Conservation (phyloP, 1,140 invertebrate species). For the Lanistes nyassanus region DNA sequence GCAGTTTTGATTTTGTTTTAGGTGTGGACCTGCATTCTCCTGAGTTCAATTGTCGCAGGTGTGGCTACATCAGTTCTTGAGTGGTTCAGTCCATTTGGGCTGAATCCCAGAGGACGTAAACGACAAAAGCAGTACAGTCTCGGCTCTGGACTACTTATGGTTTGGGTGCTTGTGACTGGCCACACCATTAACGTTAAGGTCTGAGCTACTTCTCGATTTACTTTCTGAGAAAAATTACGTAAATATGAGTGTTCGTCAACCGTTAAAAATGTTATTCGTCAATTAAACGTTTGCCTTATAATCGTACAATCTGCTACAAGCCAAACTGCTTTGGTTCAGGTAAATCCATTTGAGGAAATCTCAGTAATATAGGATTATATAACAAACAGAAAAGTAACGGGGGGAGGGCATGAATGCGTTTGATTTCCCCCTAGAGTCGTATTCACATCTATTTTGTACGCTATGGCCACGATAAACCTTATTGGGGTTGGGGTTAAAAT, state of each 20-base stretch:
- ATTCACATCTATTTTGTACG: too few relatives aligned
- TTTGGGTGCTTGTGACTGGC: conserved; percentile 76
- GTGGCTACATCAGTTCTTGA: conserved; percentile 91
- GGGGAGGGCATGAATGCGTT: too few relatives aligned
- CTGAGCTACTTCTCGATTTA: neutral
- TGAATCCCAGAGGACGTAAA: conserved; percentile 93
- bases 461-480: too few relatives aligned
- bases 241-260: neutral
- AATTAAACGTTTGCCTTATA: too few relatives aligned
- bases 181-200: conserved; percentile 53
- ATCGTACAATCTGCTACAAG: too few relatives aligned
- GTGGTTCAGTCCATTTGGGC: conserved; percentile 90
- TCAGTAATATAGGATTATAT: too few relatives aligned
- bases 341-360: too few relatives aligned
- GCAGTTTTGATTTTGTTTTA: conserved; percentile 52
- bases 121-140: conserved; percentile 88
- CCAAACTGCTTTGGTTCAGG: too few relatives aligned
- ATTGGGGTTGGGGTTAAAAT: too few relatives aligned
- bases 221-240: neutral
- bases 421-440: too few relatives aligned
- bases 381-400: too few relatives aligned
- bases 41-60: conserved; percentile 87
- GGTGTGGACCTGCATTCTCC: conserved; percentile 92
- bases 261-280: too few relatives aligned
- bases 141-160: conserved; percentile 87